Evolutionary conservation across 2,888 invertebrate genomes (phyloP).

Genomic region (Sphaerophoria taeniata): DNA sequence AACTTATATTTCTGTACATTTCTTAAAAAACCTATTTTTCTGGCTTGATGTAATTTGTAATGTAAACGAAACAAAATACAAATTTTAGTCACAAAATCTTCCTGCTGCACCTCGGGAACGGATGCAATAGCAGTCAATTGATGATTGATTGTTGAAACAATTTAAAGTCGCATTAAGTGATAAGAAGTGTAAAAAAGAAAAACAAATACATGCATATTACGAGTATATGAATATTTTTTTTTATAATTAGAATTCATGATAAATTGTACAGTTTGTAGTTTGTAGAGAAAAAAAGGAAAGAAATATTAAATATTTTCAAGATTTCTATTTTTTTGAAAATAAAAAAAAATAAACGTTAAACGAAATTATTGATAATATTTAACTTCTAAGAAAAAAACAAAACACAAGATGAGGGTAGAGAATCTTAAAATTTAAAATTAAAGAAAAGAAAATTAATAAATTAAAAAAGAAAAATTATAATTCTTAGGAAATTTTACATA

Average conservation of each 20-base stretch:
- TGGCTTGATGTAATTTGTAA: slow-evolving; percentile 31
- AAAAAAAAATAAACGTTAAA: slow-evolving; percentile 13
- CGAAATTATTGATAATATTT: slow-evolving; percentile 41
- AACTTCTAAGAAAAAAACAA: slow-evolving; percentile 33
- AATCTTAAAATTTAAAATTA: slow-evolving; percentile 40
- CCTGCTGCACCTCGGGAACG: slow-evolving; percentile 56
- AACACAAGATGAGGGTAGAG: slow-evolving; percentile 51
- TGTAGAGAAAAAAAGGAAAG: slow-evolving; percentile 20
- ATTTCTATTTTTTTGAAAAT: slow-evolving; percentile 37
- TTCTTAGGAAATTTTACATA: slow-evolving; percentile 72
- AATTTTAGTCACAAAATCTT: slow-evolving; percentile 52
- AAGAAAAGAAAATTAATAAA: slow-evolving; percentile 37
- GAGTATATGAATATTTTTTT: slow-evolving; percentile 1
- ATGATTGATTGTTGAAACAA: background rate
- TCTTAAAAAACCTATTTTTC: slow-evolving; percentile 42
- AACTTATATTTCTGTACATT: slow-evolving; percentile 47
- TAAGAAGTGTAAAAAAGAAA: background rate
- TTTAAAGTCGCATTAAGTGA: slow-evolving; percentile 40
- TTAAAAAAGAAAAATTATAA: slow-evolving; percentile 41
- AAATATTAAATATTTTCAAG: slow-evolving; percentile 29
- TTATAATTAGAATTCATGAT: slow-evolving; percentile 33
- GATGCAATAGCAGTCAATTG: slow-evolving; percentile 56
- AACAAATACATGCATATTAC: background rate
- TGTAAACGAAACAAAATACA: slow-evolving; percentile 27
- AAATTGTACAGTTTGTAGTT: slow-evolving; percentile 53